Evolutionary conservation across 2,797 vertebrate species (phyloP).

Genomic region (Characodon lateralis): DNA sequence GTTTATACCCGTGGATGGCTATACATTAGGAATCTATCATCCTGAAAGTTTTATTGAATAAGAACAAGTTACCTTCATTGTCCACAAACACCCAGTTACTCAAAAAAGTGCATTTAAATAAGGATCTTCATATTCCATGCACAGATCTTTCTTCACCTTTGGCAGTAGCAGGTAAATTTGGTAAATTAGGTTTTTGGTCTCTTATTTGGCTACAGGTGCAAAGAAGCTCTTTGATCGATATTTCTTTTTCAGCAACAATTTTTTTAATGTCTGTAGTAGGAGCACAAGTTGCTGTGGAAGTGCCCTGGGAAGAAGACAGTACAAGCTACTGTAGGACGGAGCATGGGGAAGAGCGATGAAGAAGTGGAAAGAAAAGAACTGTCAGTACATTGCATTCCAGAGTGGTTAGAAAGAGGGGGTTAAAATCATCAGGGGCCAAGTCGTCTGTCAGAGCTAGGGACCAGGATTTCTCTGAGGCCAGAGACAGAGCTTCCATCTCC

Average conservation of each 20-base stretch:
- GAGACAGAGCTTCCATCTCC: constrained; percentile 99
- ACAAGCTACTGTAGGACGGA: constrained; percentile 50
- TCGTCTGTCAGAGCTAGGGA: constrained; percentile 98
- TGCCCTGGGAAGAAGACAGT: constrained; percentile 39
- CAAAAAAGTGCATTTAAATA: background rate
- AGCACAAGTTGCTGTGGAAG: constrained; percentile 63
- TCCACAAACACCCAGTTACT: background rate
- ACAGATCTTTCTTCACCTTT: background rate
- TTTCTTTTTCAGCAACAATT: background rate
- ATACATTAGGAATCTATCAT: background rate
- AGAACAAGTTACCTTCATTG: background rate
- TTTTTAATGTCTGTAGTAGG: constrained; percentile 22
- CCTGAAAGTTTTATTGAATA: background rate
- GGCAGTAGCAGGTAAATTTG: background rate
- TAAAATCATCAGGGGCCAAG: constrained; percentile 93
- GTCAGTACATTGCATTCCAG: constrained; percentile 97
- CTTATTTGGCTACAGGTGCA: background rate
- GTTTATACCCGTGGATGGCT: background rate
- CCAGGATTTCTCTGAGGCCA: constrained; percentile 98
- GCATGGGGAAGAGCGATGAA: constrained; percentile 35
- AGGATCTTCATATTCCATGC: background rate
- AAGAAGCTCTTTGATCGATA: background rate
- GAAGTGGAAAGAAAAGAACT: constrained; percentile 72
- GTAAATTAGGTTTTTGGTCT: background rate
- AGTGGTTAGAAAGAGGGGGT: constrained; percentile 93